Evolutionary conservation across 1,140 invertebrate species (phyloP).

Genomic region (Sycophila sp.): DNA sequence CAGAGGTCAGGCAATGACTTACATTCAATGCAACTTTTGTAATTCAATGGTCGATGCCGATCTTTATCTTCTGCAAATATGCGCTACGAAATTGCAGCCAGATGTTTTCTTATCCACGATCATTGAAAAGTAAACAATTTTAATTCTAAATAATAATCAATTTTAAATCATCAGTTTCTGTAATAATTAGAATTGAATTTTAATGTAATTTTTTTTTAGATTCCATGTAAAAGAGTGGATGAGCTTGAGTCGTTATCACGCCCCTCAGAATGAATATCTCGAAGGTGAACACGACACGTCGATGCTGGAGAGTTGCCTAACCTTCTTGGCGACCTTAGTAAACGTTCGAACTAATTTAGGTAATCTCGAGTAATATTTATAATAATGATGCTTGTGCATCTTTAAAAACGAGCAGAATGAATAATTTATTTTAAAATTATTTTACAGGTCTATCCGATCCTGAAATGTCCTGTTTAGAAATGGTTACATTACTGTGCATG

Average conservation of each 20-base stretch:
- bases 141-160: constrained; percentile 3
- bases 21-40: constrained; percentile 98
- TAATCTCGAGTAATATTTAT: constrained; percentile 50
- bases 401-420: too few species aligned
- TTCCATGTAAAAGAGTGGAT: constrained; percentile 89
- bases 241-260: constrained; percentile 76
- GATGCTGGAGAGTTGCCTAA: constrained; percentile 93
- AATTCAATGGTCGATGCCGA: constrained; percentile 98
- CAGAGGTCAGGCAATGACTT: constrained; percentile 98
- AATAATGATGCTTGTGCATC: background rate
- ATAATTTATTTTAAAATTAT: background rate
- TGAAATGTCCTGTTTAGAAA: constrained; percentile 83
- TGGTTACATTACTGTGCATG: constrained; percentile 91
- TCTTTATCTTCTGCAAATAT: constrained; percentile 92
- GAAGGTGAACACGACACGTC: constrained; percentile 83
- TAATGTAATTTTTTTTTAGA: constrained; percentile 58
- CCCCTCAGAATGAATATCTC: constrained; percentile 70
- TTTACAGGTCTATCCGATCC: constrained; percentile 65
- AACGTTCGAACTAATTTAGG: constrained; percentile 91
- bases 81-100: constrained; percentile 86
- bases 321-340: constrained; percentile 90
- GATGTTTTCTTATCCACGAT: constrained; percentile 88
- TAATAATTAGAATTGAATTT: too few species aligned
- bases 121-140: constrained; percentile 79
- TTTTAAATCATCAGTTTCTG: too few species aligned